Evolutionary conservation across 2,113 vertebrate species (phyloP).

Genomic region (Percina caprodes): DNA sequence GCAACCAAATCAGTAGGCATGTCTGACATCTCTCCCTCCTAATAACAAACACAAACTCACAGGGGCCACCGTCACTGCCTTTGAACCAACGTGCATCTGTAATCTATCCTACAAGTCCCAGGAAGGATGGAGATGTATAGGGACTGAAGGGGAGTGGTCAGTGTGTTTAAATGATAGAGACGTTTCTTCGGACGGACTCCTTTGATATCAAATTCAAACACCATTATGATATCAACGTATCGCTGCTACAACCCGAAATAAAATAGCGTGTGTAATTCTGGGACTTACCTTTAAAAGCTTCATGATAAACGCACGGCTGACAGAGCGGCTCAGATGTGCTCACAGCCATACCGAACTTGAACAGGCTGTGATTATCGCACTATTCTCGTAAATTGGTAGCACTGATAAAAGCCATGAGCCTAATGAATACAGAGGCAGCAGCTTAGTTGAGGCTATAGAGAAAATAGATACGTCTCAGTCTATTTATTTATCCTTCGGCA

Average conservation of each 20-base stretch:
- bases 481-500: constrained; percentile 5
- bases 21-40: neutral
- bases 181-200: no score
- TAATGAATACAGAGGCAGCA: neutral
- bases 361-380: constrained; percentile 1
- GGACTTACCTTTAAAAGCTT: constrained; percentile 82
- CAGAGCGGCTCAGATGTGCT: constrained; percentile 82
- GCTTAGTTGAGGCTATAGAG: neutral
- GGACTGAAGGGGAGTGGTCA: constrained; percentile 51
- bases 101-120: constrained; percentile 4
- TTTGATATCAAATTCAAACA: neutral
- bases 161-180: neutral
- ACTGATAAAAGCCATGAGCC: constrained; percentile 37
- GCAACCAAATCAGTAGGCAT: constrained; percentile 14
- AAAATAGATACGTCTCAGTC: neutral
- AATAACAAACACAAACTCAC: neutral
- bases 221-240: neutral
- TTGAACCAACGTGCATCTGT: neutral
- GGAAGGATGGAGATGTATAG: neutral
- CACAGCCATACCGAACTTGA: constrained; percentile 76
- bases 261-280: neutral
- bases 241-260: neutral
- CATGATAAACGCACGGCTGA: constrained; percentile 79
- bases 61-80: neutral
- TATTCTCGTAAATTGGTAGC: constrained; percentile 7